These are phyloP conservation scores for Eueides isabella DNA, from an alignment of 1,140 invertebrate genomes.

Conservation along the genomic window DNA sequence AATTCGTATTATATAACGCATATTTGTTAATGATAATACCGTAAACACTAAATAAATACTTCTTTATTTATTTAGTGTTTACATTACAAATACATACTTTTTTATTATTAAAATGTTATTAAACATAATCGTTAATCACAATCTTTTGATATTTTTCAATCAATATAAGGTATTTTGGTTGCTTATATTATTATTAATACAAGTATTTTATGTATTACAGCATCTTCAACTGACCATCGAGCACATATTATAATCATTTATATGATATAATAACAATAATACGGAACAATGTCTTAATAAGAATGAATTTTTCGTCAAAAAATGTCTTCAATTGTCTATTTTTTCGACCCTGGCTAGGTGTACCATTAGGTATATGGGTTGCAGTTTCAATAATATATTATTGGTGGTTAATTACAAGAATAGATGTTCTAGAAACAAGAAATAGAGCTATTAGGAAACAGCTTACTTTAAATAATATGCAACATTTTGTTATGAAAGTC, in stretches of 20 bases:
- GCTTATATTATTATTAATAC: no score
- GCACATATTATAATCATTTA: not conserved
- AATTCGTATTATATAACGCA: not conserved
- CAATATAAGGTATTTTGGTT: not conserved
- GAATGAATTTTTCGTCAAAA: slow-evolving; percentile 65
- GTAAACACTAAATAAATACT: no score
- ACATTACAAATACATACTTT: no score
- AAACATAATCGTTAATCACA: not conserved
- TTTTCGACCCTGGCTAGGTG: slow-evolving; percentile 77
- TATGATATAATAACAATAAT: not conserved
- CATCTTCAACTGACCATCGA: not conserved
- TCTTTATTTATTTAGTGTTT: no score
- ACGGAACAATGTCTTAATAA: slow-evolving; percentile 16
- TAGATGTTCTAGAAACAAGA: slow-evolving; percentile 69
- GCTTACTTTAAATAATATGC: slow-evolving; percentile 38
- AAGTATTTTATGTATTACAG: not conserved
- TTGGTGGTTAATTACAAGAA: slow-evolving; percentile 75
- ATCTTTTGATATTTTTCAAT: not conserved
- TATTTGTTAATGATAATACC: no score
- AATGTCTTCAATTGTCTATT: slow-evolving; percentile 73
- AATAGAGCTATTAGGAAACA: slow-evolving; percentile 77
- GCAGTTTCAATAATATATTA: slow-evolving; percentile 70
- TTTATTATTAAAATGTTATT: no score
- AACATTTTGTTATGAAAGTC: slow-evolving; percentile 51
- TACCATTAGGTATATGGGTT: slow-evolving; percentile 72